A percentile compares a stretch with the other conserved stretches of the same genome.
Evolutionary conservation across 2,113 vertebrate genomes (phyloP).

Genomic region (Pituophis catenifer): DNA sequence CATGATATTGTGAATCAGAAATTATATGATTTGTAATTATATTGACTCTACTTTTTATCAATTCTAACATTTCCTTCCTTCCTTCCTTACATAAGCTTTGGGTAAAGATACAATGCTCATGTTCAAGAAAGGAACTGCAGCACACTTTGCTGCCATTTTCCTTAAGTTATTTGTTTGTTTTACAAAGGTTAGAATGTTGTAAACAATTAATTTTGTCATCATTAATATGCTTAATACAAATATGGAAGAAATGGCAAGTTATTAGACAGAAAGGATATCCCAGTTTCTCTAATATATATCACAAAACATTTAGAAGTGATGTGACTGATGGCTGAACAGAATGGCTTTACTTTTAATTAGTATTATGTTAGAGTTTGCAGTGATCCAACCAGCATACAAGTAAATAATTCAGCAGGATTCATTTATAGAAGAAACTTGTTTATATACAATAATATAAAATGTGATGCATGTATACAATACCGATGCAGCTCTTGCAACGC

Average conservation of each 20-base stretch:
- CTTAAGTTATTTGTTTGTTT: neutral
- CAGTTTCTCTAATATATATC: constrained; percentile 19
- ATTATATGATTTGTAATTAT: neutral
- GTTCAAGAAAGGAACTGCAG: neutral
- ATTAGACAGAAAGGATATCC: neutral
- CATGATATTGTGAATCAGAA: neutral
- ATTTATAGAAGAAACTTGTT: no score
- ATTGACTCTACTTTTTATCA: neutral
- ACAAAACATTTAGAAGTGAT: constrained; percentile 44
- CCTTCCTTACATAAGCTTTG: neutral
- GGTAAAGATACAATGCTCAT: neutral
- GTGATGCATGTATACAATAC: no score
- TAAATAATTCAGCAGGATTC: no score
- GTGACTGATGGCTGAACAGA: constrained; percentile 39
- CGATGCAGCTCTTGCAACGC: no score
- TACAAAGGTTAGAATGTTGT: neutral
- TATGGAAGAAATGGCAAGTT: neutral
- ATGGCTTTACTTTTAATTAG: constrained; percentile 45
- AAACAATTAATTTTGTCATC: neutral
- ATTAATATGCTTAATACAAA: neutral
- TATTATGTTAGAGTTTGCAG: neutral
- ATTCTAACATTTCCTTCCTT: neutral
- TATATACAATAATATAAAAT: no score
- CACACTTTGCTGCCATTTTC: neutral
- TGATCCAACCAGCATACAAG: no score